Conservation (phyloP, 2,797 vertebrate species). For the Tapirus indicus region DNA sequence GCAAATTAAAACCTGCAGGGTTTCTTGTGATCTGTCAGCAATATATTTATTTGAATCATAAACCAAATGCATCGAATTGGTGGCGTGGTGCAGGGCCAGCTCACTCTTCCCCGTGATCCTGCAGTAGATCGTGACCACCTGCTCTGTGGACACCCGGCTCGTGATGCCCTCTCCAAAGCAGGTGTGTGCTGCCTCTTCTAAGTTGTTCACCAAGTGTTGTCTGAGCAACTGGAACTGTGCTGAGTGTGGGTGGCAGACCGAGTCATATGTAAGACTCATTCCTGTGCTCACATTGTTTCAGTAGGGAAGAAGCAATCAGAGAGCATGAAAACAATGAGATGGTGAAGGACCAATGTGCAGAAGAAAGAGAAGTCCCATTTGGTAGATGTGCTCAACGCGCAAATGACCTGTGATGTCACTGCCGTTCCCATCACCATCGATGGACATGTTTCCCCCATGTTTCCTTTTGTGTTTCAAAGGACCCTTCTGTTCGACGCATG, state of each 20-base stretch:
- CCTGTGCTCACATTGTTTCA: too few relatives aligned
- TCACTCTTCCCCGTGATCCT: not conserved
- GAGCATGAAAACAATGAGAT: too few relatives aligned
- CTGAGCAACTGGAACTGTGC: not conserved
- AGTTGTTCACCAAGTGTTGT: not conserved
- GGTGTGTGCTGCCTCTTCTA: not conserved
- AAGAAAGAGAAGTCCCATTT: too few relatives aligned
- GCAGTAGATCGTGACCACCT: not conserved
- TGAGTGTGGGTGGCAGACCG: too few relatives aligned
- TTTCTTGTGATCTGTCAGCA: not conserved
- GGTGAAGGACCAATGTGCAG: too few relatives aligned
- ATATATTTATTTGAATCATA: too few relatives aligned
- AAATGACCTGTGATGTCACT: not conserved
- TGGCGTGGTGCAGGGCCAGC: fast-evolving
- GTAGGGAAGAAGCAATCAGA: too few relatives aligned
- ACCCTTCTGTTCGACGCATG: not conserved
- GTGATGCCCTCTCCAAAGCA: not conserved
- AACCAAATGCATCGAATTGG: not conserved
- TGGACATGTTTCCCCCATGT: not conserved
- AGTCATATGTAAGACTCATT: too few relatives aligned
- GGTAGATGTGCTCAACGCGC: not conserved
- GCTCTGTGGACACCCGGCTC: too few relatives aligned
- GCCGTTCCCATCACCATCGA: not conserved
- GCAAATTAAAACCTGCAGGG: not conserved
- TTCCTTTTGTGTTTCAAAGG: not conserved